phyloP scores from a whole-genome alignment of 2,888 invertebrate species.

The Agrotis clavis region DNA sequence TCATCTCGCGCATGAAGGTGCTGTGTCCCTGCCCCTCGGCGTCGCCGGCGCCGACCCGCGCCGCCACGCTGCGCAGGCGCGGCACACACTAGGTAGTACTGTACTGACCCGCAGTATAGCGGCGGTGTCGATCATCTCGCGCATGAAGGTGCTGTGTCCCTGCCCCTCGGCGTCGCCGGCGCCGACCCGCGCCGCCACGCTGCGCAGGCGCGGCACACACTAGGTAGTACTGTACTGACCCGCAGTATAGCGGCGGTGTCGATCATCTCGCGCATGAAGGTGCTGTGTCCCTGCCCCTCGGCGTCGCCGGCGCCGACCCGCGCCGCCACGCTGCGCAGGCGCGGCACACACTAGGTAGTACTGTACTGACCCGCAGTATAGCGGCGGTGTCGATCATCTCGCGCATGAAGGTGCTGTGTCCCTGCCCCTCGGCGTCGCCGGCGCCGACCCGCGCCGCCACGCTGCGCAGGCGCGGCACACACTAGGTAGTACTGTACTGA shows the following conservation, averaged over 20 bases:
- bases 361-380: no score
- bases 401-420: no score
- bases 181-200: no score
- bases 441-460: no score
- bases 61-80: background rate
- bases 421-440: no score
- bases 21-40: constrained; percentile 95
- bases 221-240: constrained; percentile 92
- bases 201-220: constrained; percentile 95
- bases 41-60: no score
- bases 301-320: no score
- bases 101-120: constrained; percentile 96
- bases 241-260: constrained; percentile 98
- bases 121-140: constrained; percentile 99
- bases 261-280: constrained; percentile 99
- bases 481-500: no score
- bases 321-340: no score
- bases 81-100: constrained; percentile 87
- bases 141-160: constrained; percentile 99
- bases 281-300: constrained; percentile 95
- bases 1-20: constrained; percentile 99
- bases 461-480: no score
- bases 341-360: no score
- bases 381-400: no score
- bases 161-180: constrained; percentile 88